A percentile compares a stretch with the other conserved stretches of the same genome.
Conservation (phyloP, 2,113 vertebrate species). For the Choloepus hoffmanni region DNA sequence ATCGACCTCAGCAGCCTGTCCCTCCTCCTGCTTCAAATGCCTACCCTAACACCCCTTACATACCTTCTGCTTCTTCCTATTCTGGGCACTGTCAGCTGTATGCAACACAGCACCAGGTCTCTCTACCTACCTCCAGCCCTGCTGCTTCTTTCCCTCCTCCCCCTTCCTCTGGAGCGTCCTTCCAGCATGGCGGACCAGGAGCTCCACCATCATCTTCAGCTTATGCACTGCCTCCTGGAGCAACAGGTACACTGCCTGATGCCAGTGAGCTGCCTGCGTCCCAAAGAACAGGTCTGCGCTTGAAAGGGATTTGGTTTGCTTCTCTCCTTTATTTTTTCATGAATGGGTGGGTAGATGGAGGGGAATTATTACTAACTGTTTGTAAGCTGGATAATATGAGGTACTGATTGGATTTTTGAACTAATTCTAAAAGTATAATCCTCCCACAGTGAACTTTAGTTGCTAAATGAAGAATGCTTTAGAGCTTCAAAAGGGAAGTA, state of each 20-base stretch:
- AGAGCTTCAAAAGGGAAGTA: neutral
- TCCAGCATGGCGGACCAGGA: conserved; percentile 96
- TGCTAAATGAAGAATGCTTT: neutral
- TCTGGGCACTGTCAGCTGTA: conserved; percentile 82
- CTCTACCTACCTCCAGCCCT: conserved; percentile 81
- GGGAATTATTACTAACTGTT: conserved; percentile 1
- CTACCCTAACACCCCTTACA: conserved; percentile 85
- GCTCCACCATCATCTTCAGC: conserved; percentile 91
- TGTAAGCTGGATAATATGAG: neutral
- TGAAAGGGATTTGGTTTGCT: conserved; percentile 77
- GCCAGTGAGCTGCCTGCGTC: conserved; percentile 90
- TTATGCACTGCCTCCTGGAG: conserved; percentile 91
- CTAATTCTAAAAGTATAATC: neutral
- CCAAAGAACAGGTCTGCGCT: conserved; percentile 95
- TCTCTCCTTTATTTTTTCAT: conserved; percentile 19
- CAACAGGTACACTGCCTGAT: conserved; percentile 96
- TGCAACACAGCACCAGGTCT: conserved; percentile 83
- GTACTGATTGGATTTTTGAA: conserved; percentile 43
- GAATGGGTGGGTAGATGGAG: conserved; percentile 2
- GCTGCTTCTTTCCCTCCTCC: conserved; percentile 85
- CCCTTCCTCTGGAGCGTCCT: conserved; percentile 89
- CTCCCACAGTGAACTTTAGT: neutral
- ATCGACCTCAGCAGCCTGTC: conserved; percentile 92
- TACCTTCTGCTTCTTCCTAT: conserved; percentile 86
- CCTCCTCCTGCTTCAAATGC: conserved; percentile 87